Conservation (phyloP, 2,888 invertebrate species). For the Priocnemis perturbator region DNA sequence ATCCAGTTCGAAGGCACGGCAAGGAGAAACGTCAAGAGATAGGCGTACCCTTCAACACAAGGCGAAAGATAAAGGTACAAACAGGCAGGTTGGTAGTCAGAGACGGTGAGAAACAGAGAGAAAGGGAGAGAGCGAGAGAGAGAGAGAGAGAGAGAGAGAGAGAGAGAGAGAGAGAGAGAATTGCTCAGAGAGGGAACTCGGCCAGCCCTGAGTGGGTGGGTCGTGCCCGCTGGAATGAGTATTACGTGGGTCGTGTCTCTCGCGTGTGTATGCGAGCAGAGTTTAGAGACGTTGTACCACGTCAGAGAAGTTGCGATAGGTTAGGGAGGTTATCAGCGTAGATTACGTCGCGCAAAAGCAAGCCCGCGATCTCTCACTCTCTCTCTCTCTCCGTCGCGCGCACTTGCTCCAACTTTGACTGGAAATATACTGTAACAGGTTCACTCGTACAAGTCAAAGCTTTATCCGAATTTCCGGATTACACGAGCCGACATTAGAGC, state of each 20-base stretch:
- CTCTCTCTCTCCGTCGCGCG: background rate
- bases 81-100: background rate
- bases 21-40: background rate
- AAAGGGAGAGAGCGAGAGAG: background rate
- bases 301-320: slow-evolving; percentile 29
- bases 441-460: too few relatives aligned
- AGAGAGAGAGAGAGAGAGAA: background rate
- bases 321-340: slow-evolving; percentile 19
- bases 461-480: too few relatives aligned
- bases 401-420: too few relatives aligned
- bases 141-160: slow-evolving; percentile 16
- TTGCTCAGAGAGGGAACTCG: background rate
- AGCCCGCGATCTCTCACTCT: background rate
- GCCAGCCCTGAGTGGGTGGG: slow-evolving; percentile 34
- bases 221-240: slow-evolving; percentile 47
- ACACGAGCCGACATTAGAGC: too few relatives aligned
- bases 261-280: too few relatives aligned
- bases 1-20: background rate
- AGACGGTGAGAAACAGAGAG: background rate
- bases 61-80: background rate
- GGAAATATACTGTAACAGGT: too few relatives aligned
- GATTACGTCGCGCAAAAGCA: slow-evolving; percentile 17
- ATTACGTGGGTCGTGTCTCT: slow-evolving; percentile 43
- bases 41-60: too few relatives aligned
- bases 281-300: too few relatives aligned